Base-by-base conservation (phyloP, 2,888 invertebrate species). In the Agrotis clavis region DNA sequence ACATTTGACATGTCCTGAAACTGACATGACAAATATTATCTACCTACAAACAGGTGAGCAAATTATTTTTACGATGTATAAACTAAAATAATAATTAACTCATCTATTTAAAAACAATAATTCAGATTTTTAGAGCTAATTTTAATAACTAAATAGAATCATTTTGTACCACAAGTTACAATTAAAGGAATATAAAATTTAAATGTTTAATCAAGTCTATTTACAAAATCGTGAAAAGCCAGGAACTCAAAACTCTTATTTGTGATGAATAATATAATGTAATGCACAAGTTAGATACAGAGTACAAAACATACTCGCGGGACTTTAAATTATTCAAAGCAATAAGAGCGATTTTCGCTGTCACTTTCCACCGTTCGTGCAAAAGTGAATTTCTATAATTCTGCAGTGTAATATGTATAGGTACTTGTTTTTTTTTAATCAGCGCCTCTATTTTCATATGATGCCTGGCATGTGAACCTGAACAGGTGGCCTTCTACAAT, bases 91-190 rank as follows among this genome's bases (percentile, higher is more conserved):
- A 47, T 14, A 50, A 51, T 25, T 18, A 53, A 60, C 19, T 53
- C 14, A 62, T 51, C 41, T 1, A 59, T 48, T 18, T 35, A 48
- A 18, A 41, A 59, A 51, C 13, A 63, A 54, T 65, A 30, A 57
- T 35, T 54, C 47, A 51, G 47, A 53, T 66, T 45, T 25, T 19
- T 50, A 16, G 59, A 35, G 18, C 47, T 68, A 67, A 41, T 61
- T 60, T 18, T 76, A 68, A 18, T 25, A 69, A 45, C 35, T 63
- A 61, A 64, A 60, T 41, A 53, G 7, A 79, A 73, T 25, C 19
- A 56, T n/a, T 71, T 77, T 77, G 76, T 70, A 81, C 56, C 48
- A 21, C n/a, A 66, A 64, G 16, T 77, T 53, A 77, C 30, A 71
- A 61, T 16, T 66, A 19, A 18, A 61, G 50, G 54, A 54, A 77